Evolutionary conservation across 2,113 vertebrate genomes (phyloP).

Genomic region (Ptyas mucosa): DNA sequence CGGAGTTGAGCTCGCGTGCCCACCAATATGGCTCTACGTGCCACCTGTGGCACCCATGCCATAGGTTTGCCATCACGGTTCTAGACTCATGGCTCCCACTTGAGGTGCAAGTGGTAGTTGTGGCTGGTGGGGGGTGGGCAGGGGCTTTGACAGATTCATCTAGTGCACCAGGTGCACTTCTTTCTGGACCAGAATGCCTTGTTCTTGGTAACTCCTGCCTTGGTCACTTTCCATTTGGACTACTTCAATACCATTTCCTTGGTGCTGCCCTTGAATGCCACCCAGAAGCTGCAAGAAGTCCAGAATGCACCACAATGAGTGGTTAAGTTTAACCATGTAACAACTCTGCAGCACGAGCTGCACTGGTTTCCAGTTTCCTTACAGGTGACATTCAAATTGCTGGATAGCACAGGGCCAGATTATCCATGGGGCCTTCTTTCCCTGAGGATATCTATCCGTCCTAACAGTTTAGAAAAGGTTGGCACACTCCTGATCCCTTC

Average conservation of each 20-base stretch:
- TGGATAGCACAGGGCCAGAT: not conserved
- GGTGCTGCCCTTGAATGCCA: not conserved
- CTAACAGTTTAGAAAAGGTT: not conserved
- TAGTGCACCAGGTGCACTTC: not conserved
- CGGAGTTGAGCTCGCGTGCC: no score
- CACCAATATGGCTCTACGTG: no score
- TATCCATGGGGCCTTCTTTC: not conserved
- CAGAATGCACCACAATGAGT: not conserved
- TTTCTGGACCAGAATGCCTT: not conserved
- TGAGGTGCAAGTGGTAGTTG: not conserved
- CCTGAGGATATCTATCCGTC: not conserved
- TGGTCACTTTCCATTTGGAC: not conserved
- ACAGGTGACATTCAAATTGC: not conserved
- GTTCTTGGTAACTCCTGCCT: not conserved
- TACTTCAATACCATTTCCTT: not conserved
- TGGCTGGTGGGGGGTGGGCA: not conserved
- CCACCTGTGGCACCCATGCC: no score
- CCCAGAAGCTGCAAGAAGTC: not conserved
- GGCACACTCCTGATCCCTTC: not conserved
- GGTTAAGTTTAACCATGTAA: not conserved
- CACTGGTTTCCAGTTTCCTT: not conserved
- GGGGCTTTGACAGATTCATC: not conserved
- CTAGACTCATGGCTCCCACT: not conserved
- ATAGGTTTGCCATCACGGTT: no score
- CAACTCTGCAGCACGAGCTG: not conserved